These are phyloP conservation scores for Baronia brevicornis DNA, from an alignment of 2,888 invertebrate genomes.

Conservation along the genomic window DNA sequence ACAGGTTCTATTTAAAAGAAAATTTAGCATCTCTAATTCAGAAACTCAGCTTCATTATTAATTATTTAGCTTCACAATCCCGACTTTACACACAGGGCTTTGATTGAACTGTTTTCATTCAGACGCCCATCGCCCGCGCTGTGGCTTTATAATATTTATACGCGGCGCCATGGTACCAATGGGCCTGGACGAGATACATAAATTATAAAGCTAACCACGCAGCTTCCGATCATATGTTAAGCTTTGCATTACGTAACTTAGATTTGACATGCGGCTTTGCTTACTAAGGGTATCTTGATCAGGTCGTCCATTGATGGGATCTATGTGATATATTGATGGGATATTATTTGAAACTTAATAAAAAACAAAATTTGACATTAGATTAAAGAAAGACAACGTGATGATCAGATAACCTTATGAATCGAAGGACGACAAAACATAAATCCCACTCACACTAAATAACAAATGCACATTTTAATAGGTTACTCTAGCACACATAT, in stretches of 20 bases:
- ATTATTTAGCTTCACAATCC: slow-evolving; percentile 71
- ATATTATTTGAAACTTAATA: too few relatives aligned
- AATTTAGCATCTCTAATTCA: slow-evolving; percentile 69
- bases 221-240: slow-evolving; percentile 67
- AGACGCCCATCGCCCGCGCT: slow-evolving; percentile 53
- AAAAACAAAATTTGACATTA: too few relatives aligned
- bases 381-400: too few relatives aligned
- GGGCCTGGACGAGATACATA: slow-evolving; percentile 46
- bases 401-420: too few relatives aligned
- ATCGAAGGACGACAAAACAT: slow-evolving; percentile 39
- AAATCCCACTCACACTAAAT: slow-evolving; percentile 72
- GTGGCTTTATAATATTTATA: slow-evolving; percentile 67
- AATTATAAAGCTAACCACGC: slow-evolving; percentile 73
- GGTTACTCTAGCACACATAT: slow-evolving; percentile 71
- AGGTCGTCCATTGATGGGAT: slow-evolving; percentile 68
- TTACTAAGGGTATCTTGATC: slow-evolving; percentile 64
- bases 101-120: slow-evolving; percentile 67
- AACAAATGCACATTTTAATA: slow-evolving; percentile 67
- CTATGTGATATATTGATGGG: too few relatives aligned
- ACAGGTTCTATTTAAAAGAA: slow-evolving; percentile 77
- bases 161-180: slow-evolving; percentile 41
- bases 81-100: slow-evolving; percentile 69
- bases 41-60: slow-evolving; percentile 65
- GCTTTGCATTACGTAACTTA: slow-evolving; percentile 73
- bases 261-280: slow-evolving; percentile 73